Conservation (phyloP, 2,797 vertebrate genomes). For the Acestrorhynchus altus region DNA sequence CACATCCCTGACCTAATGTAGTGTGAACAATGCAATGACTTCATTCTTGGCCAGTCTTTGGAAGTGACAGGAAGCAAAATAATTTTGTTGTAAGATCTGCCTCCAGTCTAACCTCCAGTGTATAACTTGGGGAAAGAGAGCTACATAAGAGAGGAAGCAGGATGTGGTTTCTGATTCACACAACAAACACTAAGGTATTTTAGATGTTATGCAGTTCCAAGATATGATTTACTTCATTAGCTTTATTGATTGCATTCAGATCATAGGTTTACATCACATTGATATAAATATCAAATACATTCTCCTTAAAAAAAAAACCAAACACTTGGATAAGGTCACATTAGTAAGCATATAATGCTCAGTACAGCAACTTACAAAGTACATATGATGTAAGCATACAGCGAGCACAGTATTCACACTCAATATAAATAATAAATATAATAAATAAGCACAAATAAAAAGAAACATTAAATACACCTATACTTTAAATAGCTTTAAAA, state of each 20-base stretch:
- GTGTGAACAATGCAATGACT: neutral
- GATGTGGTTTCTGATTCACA: neutral
- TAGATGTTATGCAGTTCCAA: too few species aligned
- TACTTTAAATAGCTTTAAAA: neutral
- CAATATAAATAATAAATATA: conserved; percentile 47
- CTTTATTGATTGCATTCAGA: neutral
- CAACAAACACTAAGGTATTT: neutral
- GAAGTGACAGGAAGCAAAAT: conserved; percentile 27
- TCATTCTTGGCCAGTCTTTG: conserved; percentile 15
- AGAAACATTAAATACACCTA: neutral
- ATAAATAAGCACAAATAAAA: conserved; percentile 8
- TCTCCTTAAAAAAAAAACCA: neutral
- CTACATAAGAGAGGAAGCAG: neutral
- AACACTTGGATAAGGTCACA: neutral
- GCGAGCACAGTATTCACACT: neutral
- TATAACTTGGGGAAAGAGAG: neutral
- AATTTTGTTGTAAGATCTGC: neutral
- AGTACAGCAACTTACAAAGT: neutral
- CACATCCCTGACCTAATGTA: neutral
- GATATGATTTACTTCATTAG: neutral
- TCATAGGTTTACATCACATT: conserved; percentile 1
- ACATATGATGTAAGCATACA: neutral
- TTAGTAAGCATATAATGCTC: neutral
- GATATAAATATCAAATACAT: neutral
- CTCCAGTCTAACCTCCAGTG: neutral